Evolutionary conservation across 2,888 invertebrate species (phyloP), one percentile per base, ranked within the genome.

Genomic region (Parnassius orleans): DNA sequence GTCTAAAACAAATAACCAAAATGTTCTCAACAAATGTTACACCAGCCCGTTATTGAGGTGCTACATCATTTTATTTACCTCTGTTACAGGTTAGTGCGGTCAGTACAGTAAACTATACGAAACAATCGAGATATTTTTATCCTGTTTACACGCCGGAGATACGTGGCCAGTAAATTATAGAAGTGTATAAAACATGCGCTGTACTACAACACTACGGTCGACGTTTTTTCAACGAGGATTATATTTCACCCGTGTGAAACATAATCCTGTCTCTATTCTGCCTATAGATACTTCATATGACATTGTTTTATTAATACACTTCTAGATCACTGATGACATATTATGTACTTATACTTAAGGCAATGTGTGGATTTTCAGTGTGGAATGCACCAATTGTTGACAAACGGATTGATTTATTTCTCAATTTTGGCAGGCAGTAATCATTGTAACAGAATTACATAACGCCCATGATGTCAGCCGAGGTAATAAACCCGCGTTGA

Each of bases 1-100:
- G 75, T 70, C 75, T 84, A 78, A 87, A 87, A 87, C 88, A 90
- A 90, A 90, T 83, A 90, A 85, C 80, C 87, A 83, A 85, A 81
- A 80, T 81, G 82, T 81, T 86, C 74, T 76, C 79, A 85, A 80
- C 84, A 81, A 73, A 76, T 82, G 81, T 80, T 83, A 79, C 81
- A 76, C 78, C 72, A 76, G 78, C 76, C 74, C 79, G 86, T 86
- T 89, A 84, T 86, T 85, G 78, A 83, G 83, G 83, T 79, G 82
- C 84, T 90, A 83, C 87, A 90, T 90, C 87, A 90, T 88, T 80
- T 85, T 90, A 88, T 89, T 87, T 87, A 87, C 85, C 80, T 80
- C 79, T 73, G 77, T 79, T 79, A 79, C 84, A 83, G 85, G 86
- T 84, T 86, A 82, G 86, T 87, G 84, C 78, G 81, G 80, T 72